Base-by-base conservation (phyloP, 2,888 invertebrate genomes). In the Troides oblongomaculatus region DNA sequence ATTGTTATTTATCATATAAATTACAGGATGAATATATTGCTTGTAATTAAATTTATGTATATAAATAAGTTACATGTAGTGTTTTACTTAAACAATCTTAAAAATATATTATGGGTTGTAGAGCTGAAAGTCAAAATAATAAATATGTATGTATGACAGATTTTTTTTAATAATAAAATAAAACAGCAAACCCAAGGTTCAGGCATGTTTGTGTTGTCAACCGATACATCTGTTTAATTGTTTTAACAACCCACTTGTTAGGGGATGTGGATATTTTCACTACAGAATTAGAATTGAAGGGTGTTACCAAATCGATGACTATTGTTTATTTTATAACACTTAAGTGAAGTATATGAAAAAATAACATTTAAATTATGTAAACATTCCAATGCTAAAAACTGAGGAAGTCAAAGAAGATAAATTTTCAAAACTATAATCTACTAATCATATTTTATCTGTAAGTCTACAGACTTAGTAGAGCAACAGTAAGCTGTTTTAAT, bases 151-250 rank as follows among this genome's bases (percentile, higher is more conserved):
- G 3, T 53, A 53, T 18, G 0, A 53, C 0, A 53, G n/a, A 53
- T 23, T 12, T 23, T 57, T 25, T 67, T 57, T 53, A 56, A 70
- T 14, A 64, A 25, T 5, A 64, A 68, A 61, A 64, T 68, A 64
- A 56, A 56, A 2, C 12, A 39, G 17, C 46, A 21, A 25, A 61
- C 46, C 50, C 36, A n/a, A 21, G 36, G n/a, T 50, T 18, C 53
- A 21, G 76, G 71, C 69, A 72, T 74, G 72, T 76, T 74, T 68
- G 53, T 72, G 64, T 69, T 69, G 39, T 60, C 64, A 66, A 58
- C 63, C 61, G 66, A 68, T 59, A 65, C 58, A 68, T 66, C 67
- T 71, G 62, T 72, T 66, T 68, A 43, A 58, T 72, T 66, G 64
- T 64, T 66, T 66, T 60, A 70, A 70, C 60, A 66, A 59, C 43